These are phyloP conservation scores for Bucorvus abyssinicus DNA, from an alignment of 2,797 vertebrate genomes.

Conservation along the genomic window DNA sequence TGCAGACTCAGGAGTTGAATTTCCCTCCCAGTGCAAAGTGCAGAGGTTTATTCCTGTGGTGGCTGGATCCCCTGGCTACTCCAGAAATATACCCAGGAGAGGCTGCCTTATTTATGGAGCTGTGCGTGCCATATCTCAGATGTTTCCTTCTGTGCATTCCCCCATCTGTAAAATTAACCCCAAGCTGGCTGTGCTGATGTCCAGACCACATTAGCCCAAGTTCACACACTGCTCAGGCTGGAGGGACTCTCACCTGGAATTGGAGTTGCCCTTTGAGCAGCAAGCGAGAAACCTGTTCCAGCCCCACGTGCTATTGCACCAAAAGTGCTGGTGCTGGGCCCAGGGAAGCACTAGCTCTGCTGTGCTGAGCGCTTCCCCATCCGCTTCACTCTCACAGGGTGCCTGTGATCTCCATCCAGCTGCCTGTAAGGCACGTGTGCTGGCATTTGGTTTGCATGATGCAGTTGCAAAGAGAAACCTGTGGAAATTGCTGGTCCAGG, in stretches of 20 bases:
- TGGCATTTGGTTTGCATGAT: neutral
- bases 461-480: neutral
- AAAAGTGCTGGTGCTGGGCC: neutral
- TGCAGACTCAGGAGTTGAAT: neutral
- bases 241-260: too few relatives aligned
- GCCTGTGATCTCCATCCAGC: neutral
- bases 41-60: neutral
- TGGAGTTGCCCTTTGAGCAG: neutral
- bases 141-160: neutral
- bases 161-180: neutral
- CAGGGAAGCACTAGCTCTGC: neutral
- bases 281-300: neutral
- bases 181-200: neutral
- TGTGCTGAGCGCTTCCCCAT: neutral
- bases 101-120: conserved; percentile 22
- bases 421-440: neutral
- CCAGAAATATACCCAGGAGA: neutral
- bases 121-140: neutral
- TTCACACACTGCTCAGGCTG: neutral
- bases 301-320: rapidly evolving
- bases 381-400: neutral
- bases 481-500: neutral
- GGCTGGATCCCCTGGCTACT: neutral
- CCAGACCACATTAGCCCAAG: neutral
- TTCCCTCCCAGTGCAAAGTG: neutral